phyloP scores from a whole-genome alignment of 2,797 vertebrate species.

The Sebastes iracundus region DNA sequence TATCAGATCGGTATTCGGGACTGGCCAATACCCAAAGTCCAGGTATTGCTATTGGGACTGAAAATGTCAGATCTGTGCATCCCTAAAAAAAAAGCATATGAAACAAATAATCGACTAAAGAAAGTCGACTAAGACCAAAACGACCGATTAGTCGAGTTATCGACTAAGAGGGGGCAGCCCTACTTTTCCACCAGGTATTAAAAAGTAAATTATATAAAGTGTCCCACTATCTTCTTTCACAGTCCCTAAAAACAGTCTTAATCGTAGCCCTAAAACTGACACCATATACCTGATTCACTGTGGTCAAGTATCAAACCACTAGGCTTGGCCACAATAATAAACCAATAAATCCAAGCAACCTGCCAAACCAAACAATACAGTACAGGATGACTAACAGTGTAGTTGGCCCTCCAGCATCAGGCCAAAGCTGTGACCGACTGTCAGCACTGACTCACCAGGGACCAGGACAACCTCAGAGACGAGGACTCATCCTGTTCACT shows the following conservation, averaged over 20 bases:
- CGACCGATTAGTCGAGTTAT: no score
- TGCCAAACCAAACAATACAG: slow-evolving; percentile 17
- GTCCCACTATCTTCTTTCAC: neutral
- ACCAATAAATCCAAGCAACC: neutral
- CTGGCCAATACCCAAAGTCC: no score
- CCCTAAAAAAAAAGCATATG: no score
- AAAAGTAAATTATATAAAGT: no score
- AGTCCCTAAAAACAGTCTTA: neutral
- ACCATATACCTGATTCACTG: neutral
- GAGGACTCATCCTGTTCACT: slow-evolving; percentile 70
- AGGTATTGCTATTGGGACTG: no score
- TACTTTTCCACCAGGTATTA: no score
- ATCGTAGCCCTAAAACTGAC: neutral
- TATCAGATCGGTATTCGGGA: no score
- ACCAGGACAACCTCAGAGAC: slow-evolving; percentile 71
- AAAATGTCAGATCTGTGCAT: no score
- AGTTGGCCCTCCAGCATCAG: neutral
- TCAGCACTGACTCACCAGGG: slow-evolving; percentile 76
- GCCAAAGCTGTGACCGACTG: neutral
- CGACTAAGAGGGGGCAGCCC: no score
- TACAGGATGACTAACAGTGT: slow-evolving; percentile 5
- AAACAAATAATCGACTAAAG: no score
- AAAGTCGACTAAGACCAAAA: no score
- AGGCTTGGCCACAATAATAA: neutral
- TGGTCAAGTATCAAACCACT: neutral